Base-by-base conservation (phyloP, 2,113 vertebrate genomes). In the Semnornis frantzii region DNA sequence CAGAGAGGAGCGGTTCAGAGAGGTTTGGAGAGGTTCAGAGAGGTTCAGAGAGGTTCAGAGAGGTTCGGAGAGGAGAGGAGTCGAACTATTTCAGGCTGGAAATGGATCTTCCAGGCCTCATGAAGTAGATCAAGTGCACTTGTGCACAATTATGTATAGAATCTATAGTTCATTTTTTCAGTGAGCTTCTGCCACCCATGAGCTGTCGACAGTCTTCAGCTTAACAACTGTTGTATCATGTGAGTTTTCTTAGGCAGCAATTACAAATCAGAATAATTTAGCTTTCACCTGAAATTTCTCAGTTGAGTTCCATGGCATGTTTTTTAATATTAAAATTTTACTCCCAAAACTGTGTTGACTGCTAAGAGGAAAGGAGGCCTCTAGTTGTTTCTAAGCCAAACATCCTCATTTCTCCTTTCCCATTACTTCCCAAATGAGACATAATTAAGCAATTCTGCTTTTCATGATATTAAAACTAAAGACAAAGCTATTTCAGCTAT, bases 371-470 rank as follows among this genome's bases (percentile, higher is more conserved):
- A 81, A 91, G 44, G 15, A 82, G 24, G 8, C 18, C 70, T 16
- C 39, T 60, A 34, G 37, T n/a, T 81, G 10, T 33, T 88, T 78
- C 73, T 65, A 72, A 91, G 73, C 82, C 65, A 91, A 81, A 95
- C 86, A 94, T 63, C 79, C 73, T 92, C 12, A 79, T 90, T 93
- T 87, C 71, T 96, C 25, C 70, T 94, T 86, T 65, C 24, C 30
- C 10, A 16, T 84, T 94, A 30, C 69, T 69, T 93, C 80, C 46
- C 90, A 95, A 75, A 81, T 93, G 70, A 88, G 55, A 81, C 34
- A 81, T 84, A 96, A 92, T 95, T 93, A 90, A 75, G 74, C 39
- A 82, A 24, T 86, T 88, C 86, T 86, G 44, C 31, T 88, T 94
- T 70, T 78, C 31, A 3, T 50, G 42, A 28, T 78, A 81, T 86